Evolutionary conservation across 2,113 vertebrate genomes (phyloP).

Genomic region (Zosterops hypoxanthus): DNA sequence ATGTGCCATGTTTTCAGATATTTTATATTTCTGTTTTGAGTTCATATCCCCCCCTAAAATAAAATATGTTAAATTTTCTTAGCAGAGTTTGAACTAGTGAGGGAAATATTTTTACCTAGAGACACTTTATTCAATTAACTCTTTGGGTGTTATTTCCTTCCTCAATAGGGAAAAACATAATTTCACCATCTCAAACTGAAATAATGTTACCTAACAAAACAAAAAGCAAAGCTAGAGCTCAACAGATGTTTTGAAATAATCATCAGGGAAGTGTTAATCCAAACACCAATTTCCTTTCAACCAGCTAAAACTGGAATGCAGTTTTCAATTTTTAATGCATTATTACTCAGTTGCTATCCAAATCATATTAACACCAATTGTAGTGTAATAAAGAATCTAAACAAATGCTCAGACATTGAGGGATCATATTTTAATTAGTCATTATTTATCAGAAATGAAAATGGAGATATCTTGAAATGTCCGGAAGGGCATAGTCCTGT

Average conservation of each 20-base stretch:
- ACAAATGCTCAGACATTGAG: neutral
- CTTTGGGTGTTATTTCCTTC: neutral
- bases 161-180: fast-evolving
- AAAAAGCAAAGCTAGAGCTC: neutral
- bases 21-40: neutral
- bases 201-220: neutral
- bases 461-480: neutral
- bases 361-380: neutral
- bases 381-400: neutral
- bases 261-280: neutral
- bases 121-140: neutral
- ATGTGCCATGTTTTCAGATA: neutral
- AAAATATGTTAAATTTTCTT: neutral
- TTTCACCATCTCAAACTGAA: neutral
- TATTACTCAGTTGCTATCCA: neutral
- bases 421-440: neutral
- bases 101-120: neutral
- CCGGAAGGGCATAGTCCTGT: neutral
- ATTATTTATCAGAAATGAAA: neutral
- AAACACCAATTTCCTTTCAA: neutral
- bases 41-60: neutral
- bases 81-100: neutral
- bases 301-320: neutral
- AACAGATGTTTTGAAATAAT: neutral
- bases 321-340: neutral